Evolutionary conservation across 2,113 vertebrate genomes (phyloP).

Genomic region (Laterallus jamaicensis): DNA sequence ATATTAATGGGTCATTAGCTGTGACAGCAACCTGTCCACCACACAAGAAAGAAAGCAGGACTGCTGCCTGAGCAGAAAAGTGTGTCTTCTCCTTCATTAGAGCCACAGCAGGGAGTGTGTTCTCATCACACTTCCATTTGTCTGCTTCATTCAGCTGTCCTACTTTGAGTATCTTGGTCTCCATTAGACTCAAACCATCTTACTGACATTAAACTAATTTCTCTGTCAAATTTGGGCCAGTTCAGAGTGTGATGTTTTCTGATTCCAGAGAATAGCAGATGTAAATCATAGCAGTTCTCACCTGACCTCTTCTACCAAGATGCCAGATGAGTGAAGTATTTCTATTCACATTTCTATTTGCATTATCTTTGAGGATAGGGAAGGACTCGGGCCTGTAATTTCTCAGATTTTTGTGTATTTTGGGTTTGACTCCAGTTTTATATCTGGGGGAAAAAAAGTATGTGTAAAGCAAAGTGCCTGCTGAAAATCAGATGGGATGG

Average conservation of each 20-base stretch:
- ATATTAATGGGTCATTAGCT: not conserved
- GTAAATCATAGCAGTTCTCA: not conserved
- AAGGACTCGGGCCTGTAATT: not conserved
- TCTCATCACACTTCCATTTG: conserved; percentile 36
- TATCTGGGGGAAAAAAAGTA: not conserved
- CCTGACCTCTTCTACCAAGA: not conserved
- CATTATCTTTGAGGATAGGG: not conserved
- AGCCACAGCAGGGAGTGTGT: not conserved
- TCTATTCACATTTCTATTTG: not conserved
- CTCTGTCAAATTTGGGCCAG: not conserved
- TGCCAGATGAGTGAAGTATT: not conserved
- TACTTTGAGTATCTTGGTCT: conserved; percentile 32
- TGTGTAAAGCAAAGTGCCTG: not conserved
- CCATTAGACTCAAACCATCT: not conserved
- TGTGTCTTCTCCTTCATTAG: conserved; percentile 35
- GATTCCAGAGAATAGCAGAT: not conserved
- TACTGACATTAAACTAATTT: conserved; percentile 21
- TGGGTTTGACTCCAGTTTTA: not conserved
- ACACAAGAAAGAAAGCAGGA: not conserved
- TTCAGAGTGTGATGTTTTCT: not conserved
- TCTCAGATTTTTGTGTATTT: not conserved
- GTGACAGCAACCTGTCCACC: conserved; percentile 14
- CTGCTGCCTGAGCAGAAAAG: conserved; percentile 20
- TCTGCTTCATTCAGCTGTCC: conserved; percentile 4
- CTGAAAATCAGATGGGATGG: not conserved